Base-by-base conservation (phyloP, 2,888 invertebrate genomes). In the Cryptosula pallasiana region DNA sequence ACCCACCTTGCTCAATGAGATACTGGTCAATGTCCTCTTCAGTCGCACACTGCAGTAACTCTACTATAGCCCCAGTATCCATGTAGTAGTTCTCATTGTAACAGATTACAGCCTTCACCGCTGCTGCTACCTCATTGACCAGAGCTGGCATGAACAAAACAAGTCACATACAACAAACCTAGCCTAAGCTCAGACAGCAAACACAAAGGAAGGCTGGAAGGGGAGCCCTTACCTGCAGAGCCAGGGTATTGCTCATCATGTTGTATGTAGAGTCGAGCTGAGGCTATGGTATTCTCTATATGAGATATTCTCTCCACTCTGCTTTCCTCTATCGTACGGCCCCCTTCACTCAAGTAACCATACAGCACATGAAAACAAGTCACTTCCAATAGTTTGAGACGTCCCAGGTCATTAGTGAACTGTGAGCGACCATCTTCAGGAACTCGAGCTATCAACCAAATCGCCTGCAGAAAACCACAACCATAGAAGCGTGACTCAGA, bases 1-100 rank as follows among this genome's bases (percentile, higher is more conserved):
- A n/a, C n/a, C 9, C 29, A 70, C 70, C 70, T 70, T 70, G 23
- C 23, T 70, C 70, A 25, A 70, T 54, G 29, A 70, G 70, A 32
- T 54, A 70, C 16, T 70, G 45, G 16, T 70, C 70, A 5, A 70
- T 54, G 23, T 70, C 45, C 2, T n/a, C 70, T 23, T 70, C 70
- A 23, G 70, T 5, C 5, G 13, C 36, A 54, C 70, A 70, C 29
- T 54, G n/a, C 9, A 70, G 55, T 27, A 70, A 9, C 2, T 70
- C 55, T 9, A 54, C 70, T 9, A 70, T 70, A 23, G 70, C 70
- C 5, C 70, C 70, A 2, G 25, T 54, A 45, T 70, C 70, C 23
- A 70, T 54, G 70, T 25, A 70, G 27, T 36, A 70, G 36, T 70
- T 70, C 45, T 70, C 70, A 54, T 54, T 70, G 55, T 70, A 70